Evolutionary conservation across 2,113 vertebrate genomes (phyloP), one percentile per base, ranked within the genome.

Genomic region (Camelus dromedarius): DNA sequence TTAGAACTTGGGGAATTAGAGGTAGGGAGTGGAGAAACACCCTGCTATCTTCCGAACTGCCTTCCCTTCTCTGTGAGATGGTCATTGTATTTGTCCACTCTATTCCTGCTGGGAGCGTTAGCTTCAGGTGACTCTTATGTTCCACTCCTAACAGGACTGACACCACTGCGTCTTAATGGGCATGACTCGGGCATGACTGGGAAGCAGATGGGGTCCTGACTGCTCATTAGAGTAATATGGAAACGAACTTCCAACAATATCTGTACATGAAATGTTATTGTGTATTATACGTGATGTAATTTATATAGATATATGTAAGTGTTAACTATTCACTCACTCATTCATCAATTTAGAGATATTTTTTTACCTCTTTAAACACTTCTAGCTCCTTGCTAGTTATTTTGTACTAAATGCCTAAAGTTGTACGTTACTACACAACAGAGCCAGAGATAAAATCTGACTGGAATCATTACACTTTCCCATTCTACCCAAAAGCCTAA

Each of bases 361-460:
- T 95, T 91, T 85, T 90, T 30, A 84, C 20, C 30, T 88, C 1
- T 83, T 95, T 67, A 35, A 96, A 58, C 11, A 76, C 54, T 79
- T 75, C 10, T 81, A 35, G 7, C 67, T 30, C 8, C 85, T 89
- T 64, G 50, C 19, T 52, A 42, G 52, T 82, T 73, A 64, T 81
- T 94, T 89, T 87, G 24, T 89, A 28, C 19, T 58, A 82, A 73
- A 86, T 89, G n/a, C 42, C 1, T 42, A n/a, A 52, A 54, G 26
- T 93, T 85, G 42, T 8, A 66, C 9, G 69, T 82, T 64, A 73
- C 48, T 56, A 83, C 3, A 52, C 28, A 92, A 2, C 18, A 46
- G 46, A 85, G 48, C 60, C 46, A 80, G 26, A 62, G 26, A 32
- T 85, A 48, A 4, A 80, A 88, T 80, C 30, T 56, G 67, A 66